Percentiles rank a stretch among this genome's conserved stretches.
Evolutionary conservation across 2,113 vertebrate species (phyloP).

Genomic region (Actenoides lindsayi): DNA sequence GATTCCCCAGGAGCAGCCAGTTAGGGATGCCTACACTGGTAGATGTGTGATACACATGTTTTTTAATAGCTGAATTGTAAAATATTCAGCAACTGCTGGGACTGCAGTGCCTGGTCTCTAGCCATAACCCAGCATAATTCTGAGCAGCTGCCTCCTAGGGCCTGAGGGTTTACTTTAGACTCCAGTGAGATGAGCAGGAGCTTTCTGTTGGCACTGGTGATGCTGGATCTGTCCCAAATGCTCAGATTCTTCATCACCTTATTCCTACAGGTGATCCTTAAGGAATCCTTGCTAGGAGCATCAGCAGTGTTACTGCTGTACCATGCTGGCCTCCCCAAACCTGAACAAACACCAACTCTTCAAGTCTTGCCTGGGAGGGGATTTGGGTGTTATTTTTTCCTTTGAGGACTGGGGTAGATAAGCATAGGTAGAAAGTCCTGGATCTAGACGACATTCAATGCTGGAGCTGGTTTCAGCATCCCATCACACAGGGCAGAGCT

Average conservation of each 20-base stretch:
- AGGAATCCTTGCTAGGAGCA: neutral
- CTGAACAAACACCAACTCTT: neutral
- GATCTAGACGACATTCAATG: neutral
- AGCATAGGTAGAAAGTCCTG: neutral
- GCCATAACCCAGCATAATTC: constrained; percentile 29
- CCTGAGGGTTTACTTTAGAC: constrained; percentile 38
- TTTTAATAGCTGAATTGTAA: constrained; percentile 55
- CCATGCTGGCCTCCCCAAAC: neutral
- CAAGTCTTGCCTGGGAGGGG: neutral
- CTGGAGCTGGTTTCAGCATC: neutral
- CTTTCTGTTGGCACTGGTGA: constrained; percentile 1
- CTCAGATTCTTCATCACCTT: neutral
- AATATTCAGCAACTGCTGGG: constrained; percentile 4
- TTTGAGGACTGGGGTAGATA: neutral
- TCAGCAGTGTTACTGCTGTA: neutral
- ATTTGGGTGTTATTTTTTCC: neutral
- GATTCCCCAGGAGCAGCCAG: neutral
- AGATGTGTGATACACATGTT: neutral
- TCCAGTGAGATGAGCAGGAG: neutral
- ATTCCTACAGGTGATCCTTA: neutral
- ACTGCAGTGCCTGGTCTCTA: neutral
- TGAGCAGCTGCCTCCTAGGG: constrained; percentile 4
- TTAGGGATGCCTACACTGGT: neutral
- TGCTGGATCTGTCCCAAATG: neutral
- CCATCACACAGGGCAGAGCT: neutral